These are phyloP conservation scores for Gobiocypris rarus DNA, from an alignment of 2,113 vertebrate genomes.

Conservation along the genomic window DNA sequence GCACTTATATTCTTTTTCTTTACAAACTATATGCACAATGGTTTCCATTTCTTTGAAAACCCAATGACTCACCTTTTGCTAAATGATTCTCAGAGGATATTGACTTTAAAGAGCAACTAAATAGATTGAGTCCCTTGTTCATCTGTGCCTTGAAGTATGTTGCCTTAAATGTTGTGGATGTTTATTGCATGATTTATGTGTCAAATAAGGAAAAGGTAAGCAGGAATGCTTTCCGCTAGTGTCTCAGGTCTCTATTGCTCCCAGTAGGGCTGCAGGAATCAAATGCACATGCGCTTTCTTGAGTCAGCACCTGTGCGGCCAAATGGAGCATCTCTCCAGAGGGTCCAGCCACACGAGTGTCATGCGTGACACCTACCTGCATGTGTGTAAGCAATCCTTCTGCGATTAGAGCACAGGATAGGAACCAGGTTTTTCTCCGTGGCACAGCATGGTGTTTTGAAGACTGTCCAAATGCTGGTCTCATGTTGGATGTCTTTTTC, in stretches of 20 bases:
- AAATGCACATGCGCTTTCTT: background rate
- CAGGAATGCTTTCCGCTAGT: background rate
- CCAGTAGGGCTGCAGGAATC: background rate
- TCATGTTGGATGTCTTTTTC: constrained; percentile 18
- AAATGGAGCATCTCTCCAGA: constrained; percentile 11
- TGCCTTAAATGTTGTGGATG: background rate
- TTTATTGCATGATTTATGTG: constrained; percentile 29
- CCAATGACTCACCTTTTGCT: background rate
- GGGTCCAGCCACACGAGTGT: background rate
- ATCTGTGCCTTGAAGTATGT: background rate
- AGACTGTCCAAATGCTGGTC: constrained; percentile 9
- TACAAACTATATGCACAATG: no score
- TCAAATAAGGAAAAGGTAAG: background rate
- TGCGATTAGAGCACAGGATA: background rate
- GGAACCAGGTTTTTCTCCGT: background rate
- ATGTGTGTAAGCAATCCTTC: constrained; percentile 4
- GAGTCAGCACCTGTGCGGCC: constrained; percentile 7
- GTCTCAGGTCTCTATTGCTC: background rate
- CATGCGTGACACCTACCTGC: background rate
- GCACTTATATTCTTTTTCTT: no score
- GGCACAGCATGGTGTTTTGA: background rate
- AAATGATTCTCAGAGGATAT: background rate
- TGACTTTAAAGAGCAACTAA: constrained; percentile 5
- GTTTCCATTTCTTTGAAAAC: no score
- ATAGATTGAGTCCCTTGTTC: background rate